These are phyloP conservation scores for Erpornis zantholeuca DNA, from an alignment of 2,113 vertebrate species.

Conservation along the genomic window DNA sequence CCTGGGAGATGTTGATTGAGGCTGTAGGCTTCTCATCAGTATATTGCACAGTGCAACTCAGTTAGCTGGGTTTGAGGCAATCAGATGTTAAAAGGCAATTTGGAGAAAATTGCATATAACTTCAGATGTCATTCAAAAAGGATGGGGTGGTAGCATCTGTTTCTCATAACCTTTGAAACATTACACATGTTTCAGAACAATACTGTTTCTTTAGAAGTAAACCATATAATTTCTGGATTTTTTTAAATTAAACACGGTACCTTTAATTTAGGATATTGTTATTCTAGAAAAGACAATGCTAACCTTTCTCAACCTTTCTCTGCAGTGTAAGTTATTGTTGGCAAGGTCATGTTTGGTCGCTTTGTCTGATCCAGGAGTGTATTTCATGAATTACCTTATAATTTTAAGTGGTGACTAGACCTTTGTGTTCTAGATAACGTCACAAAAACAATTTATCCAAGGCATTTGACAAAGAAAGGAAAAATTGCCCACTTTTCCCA, in stretches of 20 bases:
- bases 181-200: not conserved
- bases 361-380: constrained; percentile 8
- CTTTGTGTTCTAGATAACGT: constrained; percentile 32
- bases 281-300: constrained; percentile 9
- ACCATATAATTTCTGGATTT: constrained; percentile 37
- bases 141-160: constrained; percentile 36
- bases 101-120: constrained; percentile 43
- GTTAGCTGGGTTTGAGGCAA: constrained; percentile 12
- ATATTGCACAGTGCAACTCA: not conserved
- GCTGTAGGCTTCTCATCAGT: constrained; percentile 4
- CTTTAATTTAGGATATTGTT: constrained; percentile 28
- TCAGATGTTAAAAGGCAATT: constrained; percentile 50
- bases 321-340: not conserved
- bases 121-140: constrained; percentile 42
- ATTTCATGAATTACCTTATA: constrained; percentile 24
- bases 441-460: constrained; percentile 45
- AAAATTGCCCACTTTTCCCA: constrained; percentile 26
- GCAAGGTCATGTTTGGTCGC: not conserved
- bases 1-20: not conserved
- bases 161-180: constrained; percentile 50
- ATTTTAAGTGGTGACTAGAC: constrained; percentile 33
- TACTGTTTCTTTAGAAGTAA: constrained; percentile 42
- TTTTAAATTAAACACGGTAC: not conserved
- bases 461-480: constrained; percentile 8
- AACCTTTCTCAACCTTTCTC: not conserved